Base-by-base conservation (phyloP, 2,888 invertebrate genomes). In the Dasypolia templi region DNA sequence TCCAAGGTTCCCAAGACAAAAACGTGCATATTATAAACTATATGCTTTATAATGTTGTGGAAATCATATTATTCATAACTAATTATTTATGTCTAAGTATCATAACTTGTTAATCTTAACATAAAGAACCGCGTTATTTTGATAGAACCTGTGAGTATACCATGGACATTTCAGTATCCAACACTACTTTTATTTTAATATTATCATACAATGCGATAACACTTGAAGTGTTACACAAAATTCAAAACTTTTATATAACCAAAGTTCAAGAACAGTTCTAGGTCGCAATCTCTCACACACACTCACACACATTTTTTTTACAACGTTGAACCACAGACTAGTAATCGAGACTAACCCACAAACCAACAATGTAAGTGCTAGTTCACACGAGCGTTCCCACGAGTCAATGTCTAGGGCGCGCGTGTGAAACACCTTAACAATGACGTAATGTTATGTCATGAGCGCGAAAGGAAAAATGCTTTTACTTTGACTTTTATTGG, bases 391-490 rank as follows among this genome's bases (percentile, higher is more conserved):
- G 69, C 72, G 72, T 86, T 91, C 92, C 89, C 92, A 92, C 92
- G 91, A 77, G 77, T 76, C 92, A 92, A 92, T 93, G 94, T 91
- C 93, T 92, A 93, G 94, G 93, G 88, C 93, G 90, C 81, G 81
- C 91, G 92, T 92, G 92, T 88, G 91, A 91, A 90, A 87, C 65
- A 29, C 72, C 83, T 89, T 86, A 81, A 87, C 84, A 85, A 82
- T 86, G 73, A 88, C 73, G 89, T 89, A 86, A 86, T 65, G 11
- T 86, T 82, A 83, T 88, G 85, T 85, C 88, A 86, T 88, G 75
- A 85, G 88, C 86, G 71, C 85, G 94, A 94, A 94, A 94, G 94
- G 91, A 93, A 93, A 84, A 93, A 93, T 91, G 89, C 88, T 90
- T 85, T 82, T 87, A 82, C 82, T 87, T 82, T 81, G 63, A 77